Conservation (phyloP, 2,888 invertebrate species). For the Pegoplata infirma region DNA sequence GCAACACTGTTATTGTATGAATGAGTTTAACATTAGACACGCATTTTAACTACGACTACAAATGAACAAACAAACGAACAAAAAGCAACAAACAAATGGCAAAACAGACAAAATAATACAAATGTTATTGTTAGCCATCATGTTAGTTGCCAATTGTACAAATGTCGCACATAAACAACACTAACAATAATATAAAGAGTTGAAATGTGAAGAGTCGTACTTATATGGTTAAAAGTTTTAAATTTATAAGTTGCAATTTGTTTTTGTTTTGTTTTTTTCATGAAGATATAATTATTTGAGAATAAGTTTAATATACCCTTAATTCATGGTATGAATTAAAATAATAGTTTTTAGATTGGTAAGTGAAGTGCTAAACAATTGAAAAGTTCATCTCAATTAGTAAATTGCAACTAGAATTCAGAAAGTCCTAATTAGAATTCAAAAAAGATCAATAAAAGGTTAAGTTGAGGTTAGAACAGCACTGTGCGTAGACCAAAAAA, state of each 20-base stretch:
- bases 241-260: conserved; percentile 33
- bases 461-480: too few species aligned
- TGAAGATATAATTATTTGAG: too few species aligned
- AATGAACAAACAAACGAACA: conserved; percentile 44
- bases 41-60: conserved; percentile 46
- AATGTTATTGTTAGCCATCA: conserved; percentile 63
- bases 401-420: too few species aligned
- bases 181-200: conserved; percentile 61
- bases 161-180: conserved; percentile 63
- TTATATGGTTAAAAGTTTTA: conserved; percentile 54
- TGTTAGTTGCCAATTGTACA: conserved; percentile 63
- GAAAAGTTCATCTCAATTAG: too few species aligned
- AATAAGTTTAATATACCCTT: too few species aligned
- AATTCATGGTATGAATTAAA: too few species aligned
- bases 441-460: too few species aligned
- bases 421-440: too few species aligned
- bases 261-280: not conserved
- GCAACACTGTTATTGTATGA: too few species aligned
- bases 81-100: conserved; percentile 47
- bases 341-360: too few species aligned
- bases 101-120: conserved; percentile 53
- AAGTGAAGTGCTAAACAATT: too few species aligned
- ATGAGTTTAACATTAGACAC: conserved; percentile 39
- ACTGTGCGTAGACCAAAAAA: too few species aligned
- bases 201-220: conserved; percentile 62